Conservation (phyloP, 30 jellyfish, hydroid and myxozoan genomes). For the Aurelia aurita region DNA sequence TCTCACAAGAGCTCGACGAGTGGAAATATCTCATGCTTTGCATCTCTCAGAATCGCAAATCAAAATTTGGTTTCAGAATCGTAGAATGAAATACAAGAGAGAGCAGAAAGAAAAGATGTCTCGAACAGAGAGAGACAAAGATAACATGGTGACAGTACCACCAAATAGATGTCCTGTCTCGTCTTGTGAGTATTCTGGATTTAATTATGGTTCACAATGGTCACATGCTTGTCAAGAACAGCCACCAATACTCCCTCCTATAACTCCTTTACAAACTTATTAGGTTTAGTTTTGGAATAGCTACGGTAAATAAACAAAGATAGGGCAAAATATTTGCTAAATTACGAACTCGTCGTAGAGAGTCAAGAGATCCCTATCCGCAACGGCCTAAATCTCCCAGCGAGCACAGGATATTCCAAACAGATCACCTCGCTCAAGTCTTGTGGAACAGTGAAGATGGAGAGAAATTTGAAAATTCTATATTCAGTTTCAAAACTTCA, state of each 20-base stretch:
- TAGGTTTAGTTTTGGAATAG: not conserved
- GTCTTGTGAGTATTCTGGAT: slow-evolving; percentile 64
- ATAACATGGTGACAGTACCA: slow-evolving; percentile 57
- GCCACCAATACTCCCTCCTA: slow-evolving; percentile 89
- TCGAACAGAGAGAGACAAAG: slow-evolving; percentile 64
- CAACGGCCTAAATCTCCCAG: too few species aligned
- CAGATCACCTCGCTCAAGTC: too few species aligned
- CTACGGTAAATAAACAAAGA: too few species aligned
- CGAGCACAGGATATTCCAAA: too few species aligned
- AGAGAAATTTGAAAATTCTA: too few species aligned
- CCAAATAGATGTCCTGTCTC: slow-evolving; percentile 83
- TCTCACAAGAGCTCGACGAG: slow-evolving; percentile 88
- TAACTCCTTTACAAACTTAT: slow-evolving; percentile 81
- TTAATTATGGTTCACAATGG: slow-evolving; percentile 56
- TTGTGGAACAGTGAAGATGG: too few species aligned
- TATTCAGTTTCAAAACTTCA: too few species aligned
- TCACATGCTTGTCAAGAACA: slow-evolving; percentile 88
- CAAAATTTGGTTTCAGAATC: slow-evolving; percentile 88
- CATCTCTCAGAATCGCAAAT: slow-evolving; percentile 83
- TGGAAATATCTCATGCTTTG: slow-evolving; percentile 74
- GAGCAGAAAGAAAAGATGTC: slow-evolving; percentile 84
- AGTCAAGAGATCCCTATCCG: too few species aligned
- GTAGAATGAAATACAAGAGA: slow-evolving; percentile 94
- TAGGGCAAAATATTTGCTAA: too few species aligned
- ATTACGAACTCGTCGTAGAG: too few species aligned